These are phyloP conservation scores for Thymelicus sylvestris DNA, from an alignment of 2,888 invertebrate species.

Conservation along the genomic window DNA sequence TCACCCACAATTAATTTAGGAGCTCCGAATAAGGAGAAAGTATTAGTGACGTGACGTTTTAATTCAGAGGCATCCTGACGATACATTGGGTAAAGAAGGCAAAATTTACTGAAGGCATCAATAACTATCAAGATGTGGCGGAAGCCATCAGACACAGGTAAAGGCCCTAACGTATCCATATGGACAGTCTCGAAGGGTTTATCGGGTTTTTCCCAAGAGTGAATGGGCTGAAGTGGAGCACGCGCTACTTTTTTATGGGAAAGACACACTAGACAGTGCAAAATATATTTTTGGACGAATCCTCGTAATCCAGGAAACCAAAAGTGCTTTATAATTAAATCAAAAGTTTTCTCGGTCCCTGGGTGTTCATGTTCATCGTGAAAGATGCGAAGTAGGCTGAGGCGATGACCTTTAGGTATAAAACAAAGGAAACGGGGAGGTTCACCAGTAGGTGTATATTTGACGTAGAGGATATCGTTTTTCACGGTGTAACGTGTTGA, in stretches of 20 bases:
- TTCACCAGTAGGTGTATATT: slow-evolving; percentile 35
- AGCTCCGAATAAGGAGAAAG: slow-evolving; percentile 28
- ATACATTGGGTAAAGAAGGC: slow-evolving; percentile 30
- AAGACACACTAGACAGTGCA: slow-evolving; percentile 32
- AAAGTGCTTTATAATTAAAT: slow-evolving; percentile 33
- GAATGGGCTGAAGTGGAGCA: slow-evolving; percentile 19
- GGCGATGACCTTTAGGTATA: slow-evolving; percentile 42
- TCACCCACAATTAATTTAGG: slow-evolving; percentile 43
- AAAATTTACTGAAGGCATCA: slow-evolving; percentile 37
- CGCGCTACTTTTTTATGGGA: slow-evolving; percentile 26
- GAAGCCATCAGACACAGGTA: slow-evolving; percentile 29
- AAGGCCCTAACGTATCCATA: slow-evolving; percentile 29
- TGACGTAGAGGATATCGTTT: slow-evolving; percentile 39
- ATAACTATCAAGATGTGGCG: slow-evolving; percentile 28
- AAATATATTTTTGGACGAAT: slow-evolving; percentile 31
- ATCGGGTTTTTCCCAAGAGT: slow-evolving; percentile 31
- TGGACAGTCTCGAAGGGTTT: slow-evolving; percentile 21
- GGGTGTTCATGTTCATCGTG: slow-evolving; percentile 40
- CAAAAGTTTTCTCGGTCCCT: slow-evolving; percentile 31
- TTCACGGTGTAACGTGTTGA: slow-evolving; percentile 9
- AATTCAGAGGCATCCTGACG: slow-evolving; percentile 35
- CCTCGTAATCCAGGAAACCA: slow-evolving; percentile 37
- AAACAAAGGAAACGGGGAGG: slow-evolving; percentile 35
- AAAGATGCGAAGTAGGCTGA: slow-evolving; percentile 41
- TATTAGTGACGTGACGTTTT: slow-evolving; percentile 14